phyloP scores from a whole-genome alignment of 2,888 invertebrate genomes.

The Oxycera nigricornis region DNA sequence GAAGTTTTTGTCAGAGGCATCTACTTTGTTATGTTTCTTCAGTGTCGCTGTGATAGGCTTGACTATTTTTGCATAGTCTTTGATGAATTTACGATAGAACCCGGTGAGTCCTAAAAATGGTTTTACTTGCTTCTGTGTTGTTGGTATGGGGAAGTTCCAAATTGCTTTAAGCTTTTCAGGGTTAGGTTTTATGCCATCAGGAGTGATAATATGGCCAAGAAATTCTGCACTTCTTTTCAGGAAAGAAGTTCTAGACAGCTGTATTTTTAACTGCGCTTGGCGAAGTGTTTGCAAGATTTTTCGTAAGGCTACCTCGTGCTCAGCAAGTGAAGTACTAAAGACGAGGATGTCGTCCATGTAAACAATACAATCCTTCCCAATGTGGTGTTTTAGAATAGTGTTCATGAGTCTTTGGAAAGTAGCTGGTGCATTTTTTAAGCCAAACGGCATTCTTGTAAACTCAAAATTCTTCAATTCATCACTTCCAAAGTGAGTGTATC shows the following conservation, averaged over 20 bases:
- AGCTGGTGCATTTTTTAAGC: conserved; percentile 57
- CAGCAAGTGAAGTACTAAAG: conserved; percentile 50
- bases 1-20: background rate
- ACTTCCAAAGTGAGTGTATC: too few species aligned
- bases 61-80: conserved; percentile 24
- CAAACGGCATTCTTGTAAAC: conserved; percentile 55
- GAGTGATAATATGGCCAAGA: conserved; percentile 52
- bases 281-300: conserved; percentile 49
- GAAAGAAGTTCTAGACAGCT: conserved; percentile 45
- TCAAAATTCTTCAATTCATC: too few species aligned
- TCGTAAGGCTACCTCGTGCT: conserved; percentile 49
- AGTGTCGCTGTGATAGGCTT: background rate
- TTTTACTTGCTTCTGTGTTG: conserved; percentile 50
- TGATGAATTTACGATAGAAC: conserved; percentile 20
- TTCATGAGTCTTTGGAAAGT: conserved; percentile 40
- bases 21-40: background rate
- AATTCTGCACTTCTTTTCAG: conserved; percentile 41
- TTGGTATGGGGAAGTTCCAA: conserved; percentile 48
- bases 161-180: conserved; percentile 51
- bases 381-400: conserved; percentile 50
- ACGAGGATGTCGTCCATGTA: conserved; percentile 49
- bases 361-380: conserved; percentile 40
- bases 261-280: conserved; percentile 49
- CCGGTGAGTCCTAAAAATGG: conserved; percentile 47
- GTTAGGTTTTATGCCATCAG: conserved; percentile 52